Evolutionary conservation across 1,140 invertebrate species (phyloP), one percentile per base, ranked within the genome.

Genomic region (Globodera ellingtonae): DNA sequence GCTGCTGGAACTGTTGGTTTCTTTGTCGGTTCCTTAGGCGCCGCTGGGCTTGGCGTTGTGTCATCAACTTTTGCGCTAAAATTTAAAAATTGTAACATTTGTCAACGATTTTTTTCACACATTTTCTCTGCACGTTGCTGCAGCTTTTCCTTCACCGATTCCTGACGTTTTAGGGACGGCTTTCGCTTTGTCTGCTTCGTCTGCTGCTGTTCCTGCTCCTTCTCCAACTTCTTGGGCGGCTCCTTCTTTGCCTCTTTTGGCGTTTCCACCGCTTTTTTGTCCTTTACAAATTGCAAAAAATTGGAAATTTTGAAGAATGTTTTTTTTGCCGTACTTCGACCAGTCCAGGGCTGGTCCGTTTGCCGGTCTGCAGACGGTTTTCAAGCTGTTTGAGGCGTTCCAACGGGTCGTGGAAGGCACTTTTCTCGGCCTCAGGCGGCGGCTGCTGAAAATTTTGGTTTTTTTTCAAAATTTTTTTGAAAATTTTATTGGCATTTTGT

Each of bases 341-440:
- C 24, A 75, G 46, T 52, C 71, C 35, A 65, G 78, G 35, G 75
- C 71, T 83, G 24, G 66, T 52, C 67, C 50, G 35, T 35, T 81
- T 48, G 15, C 70, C 46, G 66, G 71, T 72, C 71, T 83, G 81
- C 15, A 88, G 77, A 72, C 86, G 72, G 52, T 46, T 83, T 76
- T 89, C 87, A 24, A 89, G 82, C 75, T 88, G 86, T 56, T 85
- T 75, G 46, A 89, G 78, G 67, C 87, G 80, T 78, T 89, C 88
- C 62, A 89, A 75, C 13, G 87, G 88, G 79, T 89, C 87, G 67
- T 86, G 88, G 46, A 86, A 85, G 6, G 77, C 76, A 56, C 72
- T 80, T 70, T 80, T 84, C 65, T 81, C 66, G 4, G 74, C 82
- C 35, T 66, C 70, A 6, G 35, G 35, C 4, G 67, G 52, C 1